Percentiles rank a stretch among this genome's conserved stretches.
Conservation (phyloP, 2,113 vertebrate genomes). For the Physeter macrocephalus region DNA sequence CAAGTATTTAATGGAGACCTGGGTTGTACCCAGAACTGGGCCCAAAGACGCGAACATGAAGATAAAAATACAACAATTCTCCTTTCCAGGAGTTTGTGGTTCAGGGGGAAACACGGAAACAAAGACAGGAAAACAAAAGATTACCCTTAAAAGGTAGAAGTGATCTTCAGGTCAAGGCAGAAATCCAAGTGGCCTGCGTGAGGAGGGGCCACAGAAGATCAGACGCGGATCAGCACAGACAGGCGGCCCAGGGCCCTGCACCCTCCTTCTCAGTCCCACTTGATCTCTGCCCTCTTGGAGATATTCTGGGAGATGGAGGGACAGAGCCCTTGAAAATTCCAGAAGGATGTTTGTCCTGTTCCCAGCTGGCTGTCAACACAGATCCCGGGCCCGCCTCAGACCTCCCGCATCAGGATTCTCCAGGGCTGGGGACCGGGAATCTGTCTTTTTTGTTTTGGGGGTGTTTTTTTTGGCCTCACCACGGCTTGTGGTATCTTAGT, state of each 20-base stretch:
- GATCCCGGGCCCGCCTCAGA: fast-evolving
- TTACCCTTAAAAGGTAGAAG: not conserved
- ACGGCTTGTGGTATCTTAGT: too few relatives aligned
- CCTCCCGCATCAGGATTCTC: not conserved
- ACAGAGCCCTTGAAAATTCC: not conserved
- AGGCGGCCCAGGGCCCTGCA: fast-evolving
- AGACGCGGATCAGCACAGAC: not conserved
- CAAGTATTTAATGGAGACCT: not conserved
- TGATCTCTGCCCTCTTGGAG: not conserved
- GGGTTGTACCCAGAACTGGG: not conserved
- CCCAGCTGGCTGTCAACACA: not conserved
- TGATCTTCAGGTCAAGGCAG: not conserved
- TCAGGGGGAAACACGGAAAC: not conserved
- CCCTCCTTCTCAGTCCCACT: not conserved
- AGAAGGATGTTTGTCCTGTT: not conserved
- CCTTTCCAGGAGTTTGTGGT: not conserved
- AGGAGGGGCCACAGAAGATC: not conserved
- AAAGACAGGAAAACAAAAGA: not conserved
- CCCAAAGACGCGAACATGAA: not conserved
- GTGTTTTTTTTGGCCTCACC: too few relatives aligned
- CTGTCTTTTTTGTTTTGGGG: too few relatives aligned
- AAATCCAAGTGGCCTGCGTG: not conserved
- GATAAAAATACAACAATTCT: not conserved
- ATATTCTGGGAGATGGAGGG: not conserved
- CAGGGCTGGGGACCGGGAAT: not conserved